These are phyloP conservation scores for Pyxicephalus adspersus DNA, from an alignment of 2,113 vertebrate genomes.

Conservation along the genomic window DNA sequence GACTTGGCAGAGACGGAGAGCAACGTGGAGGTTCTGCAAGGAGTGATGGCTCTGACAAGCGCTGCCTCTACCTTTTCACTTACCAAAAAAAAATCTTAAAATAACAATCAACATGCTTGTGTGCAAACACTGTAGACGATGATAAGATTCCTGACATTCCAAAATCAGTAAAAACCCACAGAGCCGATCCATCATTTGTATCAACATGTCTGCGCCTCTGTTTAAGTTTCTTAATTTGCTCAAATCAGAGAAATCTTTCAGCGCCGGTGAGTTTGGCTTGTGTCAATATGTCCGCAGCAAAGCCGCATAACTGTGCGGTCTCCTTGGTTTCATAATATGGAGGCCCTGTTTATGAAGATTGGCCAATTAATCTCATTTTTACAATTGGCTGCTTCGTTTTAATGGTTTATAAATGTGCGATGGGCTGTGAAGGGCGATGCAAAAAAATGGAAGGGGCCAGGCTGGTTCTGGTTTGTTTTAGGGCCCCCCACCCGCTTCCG, in stretches of 20 bases:
- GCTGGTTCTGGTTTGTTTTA: too few species aligned
- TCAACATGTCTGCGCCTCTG: neutral
- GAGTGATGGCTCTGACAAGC: constrained; percentile 12
- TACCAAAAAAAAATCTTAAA: neutral
- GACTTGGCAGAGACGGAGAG: constrained; percentile 60
- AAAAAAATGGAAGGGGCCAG: too few species aligned
- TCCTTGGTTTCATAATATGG: too few species aligned
- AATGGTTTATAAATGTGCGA: too few species aligned
- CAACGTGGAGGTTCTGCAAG: constrained; percentile 51
- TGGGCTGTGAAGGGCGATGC: too few species aligned
- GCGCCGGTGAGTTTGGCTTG: too few species aligned
- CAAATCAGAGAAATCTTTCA: neutral
- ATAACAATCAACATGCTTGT: constrained; percentile 18
- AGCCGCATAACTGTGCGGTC: too few species aligned
- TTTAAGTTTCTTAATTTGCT: constrained; percentile 12
- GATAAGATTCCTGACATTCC: constrained; percentile 49
- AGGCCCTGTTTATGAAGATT: too few species aligned
- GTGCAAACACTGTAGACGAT: constrained; percentile 20
- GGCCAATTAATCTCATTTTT: too few species aligned
- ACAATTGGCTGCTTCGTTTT: too few species aligned
- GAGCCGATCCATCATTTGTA: constrained; percentile 15
- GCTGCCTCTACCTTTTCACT: neutral
- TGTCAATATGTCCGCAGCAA: too few species aligned
- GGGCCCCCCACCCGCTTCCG: too few species aligned
- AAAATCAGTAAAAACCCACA: neutral